A percentile compares a stretch with the other conserved stretches of the same genome.
Evolutionary conservation across 2,797 vertebrate species (phyloP).

Genomic region (Epinephelus coioides): DNA sequence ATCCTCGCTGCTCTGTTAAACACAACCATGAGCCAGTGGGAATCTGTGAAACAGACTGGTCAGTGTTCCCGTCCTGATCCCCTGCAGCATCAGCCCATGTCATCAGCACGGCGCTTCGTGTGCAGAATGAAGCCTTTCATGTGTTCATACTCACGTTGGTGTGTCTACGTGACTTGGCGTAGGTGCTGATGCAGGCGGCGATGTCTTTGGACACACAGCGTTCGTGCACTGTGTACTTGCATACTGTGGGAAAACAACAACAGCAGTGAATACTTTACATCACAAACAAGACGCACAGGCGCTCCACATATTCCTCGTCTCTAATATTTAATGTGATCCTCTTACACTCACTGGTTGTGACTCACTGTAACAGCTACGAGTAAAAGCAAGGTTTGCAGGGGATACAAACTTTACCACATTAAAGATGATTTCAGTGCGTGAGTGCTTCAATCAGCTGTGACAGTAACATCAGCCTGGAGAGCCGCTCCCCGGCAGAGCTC

Average conservation of each 20-base stretch:
- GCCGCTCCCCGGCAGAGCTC: conserved; percentile 13
- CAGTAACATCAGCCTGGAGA: conserved; percentile 1
- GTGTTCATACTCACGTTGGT: conserved; percentile 87
- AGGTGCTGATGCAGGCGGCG: conserved; percentile 94
- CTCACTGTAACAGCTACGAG: background rate
- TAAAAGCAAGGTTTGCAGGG: background rate
- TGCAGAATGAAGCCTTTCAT: conserved; percentile 8
- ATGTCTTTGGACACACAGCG: conserved; percentile 96
- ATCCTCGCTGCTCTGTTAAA: conserved; percentile 17
- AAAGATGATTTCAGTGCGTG: background rate
- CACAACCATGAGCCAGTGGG: background rate
- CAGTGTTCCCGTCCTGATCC: conserved; percentile 6
- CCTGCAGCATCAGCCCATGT: background rate
- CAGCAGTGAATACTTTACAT: background rate
- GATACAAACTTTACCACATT: conserved; percentile 8
- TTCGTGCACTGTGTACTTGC: conserved; percentile 96
- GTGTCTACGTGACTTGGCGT: conserved; percentile 92
- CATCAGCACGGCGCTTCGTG: background rate
- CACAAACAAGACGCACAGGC: background rate
- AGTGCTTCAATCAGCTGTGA: conserved; percentile 1
- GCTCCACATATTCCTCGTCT: too few species aligned
- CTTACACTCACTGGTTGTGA: background rate
- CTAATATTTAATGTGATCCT: too few species aligned
- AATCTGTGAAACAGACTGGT: background rate
- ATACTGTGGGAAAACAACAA: conserved; percentile 84